Conservation (phyloP, 2,113 vertebrate genomes). For the Potamarius usumacintae region DNA sequence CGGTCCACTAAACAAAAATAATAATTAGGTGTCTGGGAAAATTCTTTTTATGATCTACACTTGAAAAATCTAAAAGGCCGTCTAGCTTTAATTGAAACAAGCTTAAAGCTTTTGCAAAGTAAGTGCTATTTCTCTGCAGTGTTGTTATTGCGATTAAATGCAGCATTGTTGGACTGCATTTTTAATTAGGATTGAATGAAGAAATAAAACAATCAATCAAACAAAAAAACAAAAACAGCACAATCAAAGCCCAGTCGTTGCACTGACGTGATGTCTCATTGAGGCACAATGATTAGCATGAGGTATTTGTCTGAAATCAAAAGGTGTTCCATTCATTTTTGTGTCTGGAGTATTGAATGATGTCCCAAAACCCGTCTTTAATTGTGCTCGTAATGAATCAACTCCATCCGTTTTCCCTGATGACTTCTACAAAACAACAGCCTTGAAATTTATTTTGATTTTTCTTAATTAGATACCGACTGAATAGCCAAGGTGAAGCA, state of each 20-base stretch:
- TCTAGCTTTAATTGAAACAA: not conserved
- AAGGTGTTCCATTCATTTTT: not conserved
- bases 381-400: conserved; percentile 8
- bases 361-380: not conserved
- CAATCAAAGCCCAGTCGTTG: not conserved
- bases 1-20: too few species aligned
- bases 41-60: too few species aligned
- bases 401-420: not conserved
- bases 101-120: not conserved
- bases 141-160: not conserved
- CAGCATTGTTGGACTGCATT: not conserved
- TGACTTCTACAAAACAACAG: conserved; percentile 10
- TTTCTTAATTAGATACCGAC: not conserved
- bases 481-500: not conserved
- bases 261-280: not conserved
- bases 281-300: conserved; percentile 12
- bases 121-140: not conserved
- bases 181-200: not conserved
- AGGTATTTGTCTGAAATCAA: conserved; percentile 26
- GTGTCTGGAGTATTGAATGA: not conserved
- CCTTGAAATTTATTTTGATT: not conserved
- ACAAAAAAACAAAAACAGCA: not conserved
- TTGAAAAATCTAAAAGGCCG: too few species aligned
- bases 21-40: too few species aligned
- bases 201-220: not conserved